Percentiles rank a stretch among this genome's conserved stretches.
phyloP scores from a whole-genome alignment of 2,888 invertebrate species.

The Chrysopilus asiliformis region DNA sequence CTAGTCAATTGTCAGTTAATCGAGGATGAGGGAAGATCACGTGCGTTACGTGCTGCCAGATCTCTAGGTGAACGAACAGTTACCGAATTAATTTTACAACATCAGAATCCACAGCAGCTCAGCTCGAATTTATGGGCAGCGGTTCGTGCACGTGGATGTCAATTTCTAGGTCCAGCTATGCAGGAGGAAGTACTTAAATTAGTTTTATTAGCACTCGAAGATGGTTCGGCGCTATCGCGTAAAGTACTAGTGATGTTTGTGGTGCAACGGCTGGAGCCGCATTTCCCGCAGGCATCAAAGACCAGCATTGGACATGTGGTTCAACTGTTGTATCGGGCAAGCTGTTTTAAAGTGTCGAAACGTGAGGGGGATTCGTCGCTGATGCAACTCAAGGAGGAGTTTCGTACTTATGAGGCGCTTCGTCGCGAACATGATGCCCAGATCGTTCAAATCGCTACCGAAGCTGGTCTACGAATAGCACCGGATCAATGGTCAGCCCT shows the following conservation, averaged over 20 bases:
- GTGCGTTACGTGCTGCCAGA: slow-evolving; percentile 69
- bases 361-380: slow-evolving; percentile 92
- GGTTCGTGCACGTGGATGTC: slow-evolving; percentile 90
- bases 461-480: slow-evolving; percentile 90
- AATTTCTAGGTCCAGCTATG: slow-evolving; percentile 98
- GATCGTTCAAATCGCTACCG: slow-evolving; percentile 95
- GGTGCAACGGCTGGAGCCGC: slow-evolving; percentile 89
- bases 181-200: slow-evolving; percentile 95
- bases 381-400: slow-evolving; percentile 97
- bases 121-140: slow-evolving; percentile 93
- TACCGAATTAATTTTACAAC: slow-evolving; percentile 83
- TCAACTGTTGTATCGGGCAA: slow-evolving; percentile 91
- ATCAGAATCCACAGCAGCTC: slow-evolving; percentile 92
- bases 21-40: slow-evolving; percentile 73
- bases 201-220: slow-evolving; percentile 85
- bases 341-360: slow-evolving; percentile 97
- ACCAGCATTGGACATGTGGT: slow-evolving; percentile 99
- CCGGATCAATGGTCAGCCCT: slow-evolving; percentile 98
- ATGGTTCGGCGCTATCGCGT: slow-evolving; percentile 84
- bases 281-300: slow-evolving; percentile 93
- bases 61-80: slow-evolving; percentile 92
- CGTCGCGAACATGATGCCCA: slow-evolving; percentile 95
- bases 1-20: slow-evolving; percentile 84
- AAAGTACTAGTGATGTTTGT: slow-evolving; percentile 98
- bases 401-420: slow-evolving; percentile 84